Percentiles rank a stretch among this genome's conserved stretches.
Evolutionary conservation across 2,888 invertebrate genomes (phyloP).

Genomic region (Cryptus viduatorius): DNA sequence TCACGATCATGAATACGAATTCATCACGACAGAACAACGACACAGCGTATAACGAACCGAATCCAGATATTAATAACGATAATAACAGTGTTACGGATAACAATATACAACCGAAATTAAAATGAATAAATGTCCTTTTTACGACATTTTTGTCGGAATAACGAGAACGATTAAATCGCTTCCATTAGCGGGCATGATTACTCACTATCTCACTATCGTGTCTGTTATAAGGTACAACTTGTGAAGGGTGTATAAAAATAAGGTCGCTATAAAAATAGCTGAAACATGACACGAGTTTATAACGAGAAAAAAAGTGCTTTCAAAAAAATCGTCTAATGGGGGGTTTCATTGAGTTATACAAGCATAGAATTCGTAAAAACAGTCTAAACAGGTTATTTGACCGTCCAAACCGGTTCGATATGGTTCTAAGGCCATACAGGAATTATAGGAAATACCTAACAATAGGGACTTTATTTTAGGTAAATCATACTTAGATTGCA

Average conservation of each 20-base stretch:
- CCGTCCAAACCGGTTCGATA: background rate
- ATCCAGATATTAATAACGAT: background rate
- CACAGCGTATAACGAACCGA: background rate
- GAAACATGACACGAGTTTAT: background rate
- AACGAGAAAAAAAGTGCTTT: background rate
- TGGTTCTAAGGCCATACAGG: background rate
- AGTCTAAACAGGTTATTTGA: background rate
- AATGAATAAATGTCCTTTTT: background rate
- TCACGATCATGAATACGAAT: background rate
- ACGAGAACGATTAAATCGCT: background rate
- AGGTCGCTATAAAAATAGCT: background rate
- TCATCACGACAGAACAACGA: background rate
- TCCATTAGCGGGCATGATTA: constrained; percentile 16
- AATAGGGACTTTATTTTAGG: background rate
- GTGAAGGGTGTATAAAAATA: background rate
- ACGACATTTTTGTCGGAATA: background rate
- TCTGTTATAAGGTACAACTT: background rate
- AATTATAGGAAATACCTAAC: background rate
- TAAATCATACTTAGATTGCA: background rate
- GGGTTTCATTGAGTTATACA: background rate
- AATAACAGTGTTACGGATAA: background rate
- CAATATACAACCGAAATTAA: background rate
- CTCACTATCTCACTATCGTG: background rate
- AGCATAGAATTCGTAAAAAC: background rate
- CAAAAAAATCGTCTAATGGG: background rate